phyloP scores from a whole-genome alignment of 2,113 vertebrate genomes.

The Xyliphius kryptos region DNA sequence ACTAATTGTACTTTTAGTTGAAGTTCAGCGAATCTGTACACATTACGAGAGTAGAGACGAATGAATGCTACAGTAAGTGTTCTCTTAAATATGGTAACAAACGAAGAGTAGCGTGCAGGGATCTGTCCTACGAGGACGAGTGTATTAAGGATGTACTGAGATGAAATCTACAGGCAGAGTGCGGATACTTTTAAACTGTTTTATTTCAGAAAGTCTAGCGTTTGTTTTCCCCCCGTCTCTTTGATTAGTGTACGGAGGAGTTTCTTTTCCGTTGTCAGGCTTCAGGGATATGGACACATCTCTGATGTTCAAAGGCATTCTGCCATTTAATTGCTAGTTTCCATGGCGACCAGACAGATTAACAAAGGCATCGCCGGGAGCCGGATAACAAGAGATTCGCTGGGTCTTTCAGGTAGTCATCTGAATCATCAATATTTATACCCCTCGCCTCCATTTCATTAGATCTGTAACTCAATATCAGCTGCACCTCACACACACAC shows the following conservation, averaged over 20 bases:
- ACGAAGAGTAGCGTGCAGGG: no score
- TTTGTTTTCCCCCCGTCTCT: constrained; percentile 14
- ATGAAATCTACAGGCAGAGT: no score
- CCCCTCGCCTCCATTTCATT: constrained; percentile 35
- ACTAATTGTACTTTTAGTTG: no score
- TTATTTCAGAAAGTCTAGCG: no score
- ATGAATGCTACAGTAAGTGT: no score
- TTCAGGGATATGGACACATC: constrained; percentile 14
- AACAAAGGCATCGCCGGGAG: constrained; percentile 41
- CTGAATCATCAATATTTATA: constrained; percentile 49
- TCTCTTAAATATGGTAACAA: no score
- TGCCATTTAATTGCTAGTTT: constrained; percentile 47
- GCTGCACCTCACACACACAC: constrained; percentile 5
- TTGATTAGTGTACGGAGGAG: constrained; percentile 12
- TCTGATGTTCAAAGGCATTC: constrained; percentile 43
- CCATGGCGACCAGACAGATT: constrained; percentile 33
- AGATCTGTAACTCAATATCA: constrained; percentile 35
- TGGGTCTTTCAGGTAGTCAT: constrained; percentile 44
- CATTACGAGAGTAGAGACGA: no score
- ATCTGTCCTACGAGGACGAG: no score
- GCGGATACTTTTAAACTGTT: no score
- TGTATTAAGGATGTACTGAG: no score
- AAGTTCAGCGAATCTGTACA: no score
- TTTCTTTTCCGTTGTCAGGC: constrained; percentile 20
- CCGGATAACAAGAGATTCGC: constrained; percentile 36